Base-by-base conservation (phyloP, 2,888 invertebrate genomes). In the Acanthoscelides obtectus region DNA sequence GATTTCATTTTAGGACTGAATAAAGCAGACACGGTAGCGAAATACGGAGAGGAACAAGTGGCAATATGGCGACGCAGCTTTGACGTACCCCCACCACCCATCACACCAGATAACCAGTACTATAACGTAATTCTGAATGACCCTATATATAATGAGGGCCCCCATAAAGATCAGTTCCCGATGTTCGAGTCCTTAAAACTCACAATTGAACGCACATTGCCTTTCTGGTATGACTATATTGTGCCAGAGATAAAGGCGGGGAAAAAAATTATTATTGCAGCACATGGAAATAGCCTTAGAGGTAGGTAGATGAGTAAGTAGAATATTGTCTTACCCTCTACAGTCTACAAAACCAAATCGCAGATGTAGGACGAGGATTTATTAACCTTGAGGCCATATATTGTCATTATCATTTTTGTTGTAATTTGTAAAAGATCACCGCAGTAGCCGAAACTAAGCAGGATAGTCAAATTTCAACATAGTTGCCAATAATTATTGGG, bases 1-100 rank as follows among this genome's bases (percentile, higher is more conserved):
- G 3, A 22, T 66, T 20, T 66, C 17, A 20, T 66, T 22, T 20
- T n/a, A 75, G 79, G 79, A 21, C 88, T 94, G 73, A 93, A 95
- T 81, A 96, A 96, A 84, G 90, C 93, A 0, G 94, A 95, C 85
- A 93, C 95, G 21, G 94, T 94, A 69, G 91, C 92, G 70, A 93
- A 93, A 82, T 95, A 93, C 85, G 95, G 96, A 17, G 95, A 94
- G 82, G 91, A 92, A 69, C 82, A 83, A 73, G 93, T 92, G 8
- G 91, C 93, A 86, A 92, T 93, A 79, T 96, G 96, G 96, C 89
- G 95, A 76, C 89, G 95, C 73, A 94, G 94, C 78, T 96, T 92
- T 77, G 94, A 95, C 79, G 89, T 91, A 1, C 91, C 93, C 0
- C 96, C 96, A 22, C 95, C 96, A 45, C 87, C 93, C 0, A 95